Evolutionary conservation across 2,888 invertebrate genomes (phyloP), one percentile per base, ranked within the genome.

Genomic region (Acanthoscelides obtectus): DNA sequence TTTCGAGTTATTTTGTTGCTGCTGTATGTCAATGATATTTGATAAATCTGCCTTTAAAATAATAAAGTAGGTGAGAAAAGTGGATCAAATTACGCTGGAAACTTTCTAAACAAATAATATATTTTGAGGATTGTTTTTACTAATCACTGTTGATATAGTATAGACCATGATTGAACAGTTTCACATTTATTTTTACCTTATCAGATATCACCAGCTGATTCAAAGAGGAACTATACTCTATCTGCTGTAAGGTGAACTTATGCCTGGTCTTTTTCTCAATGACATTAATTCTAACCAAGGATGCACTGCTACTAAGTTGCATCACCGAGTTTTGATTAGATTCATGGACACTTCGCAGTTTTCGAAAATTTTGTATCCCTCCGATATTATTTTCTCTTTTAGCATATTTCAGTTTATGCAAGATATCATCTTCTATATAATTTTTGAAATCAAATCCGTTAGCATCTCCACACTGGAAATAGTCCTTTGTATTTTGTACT

Each of bases 191-290:
- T 64, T 22, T 67, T 6, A 72, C 22, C 64, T 75, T 75, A 0
- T 76, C 75, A 2, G 76, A 76, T 64, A 79, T 78, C 27, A 75
- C 78, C 21, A 79, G 64, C 45, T 75, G 66, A 70, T 78, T 77
- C 45, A 74, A 22, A 12, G 76, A 75, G 0, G 78, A 75, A 20
- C 72, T 70, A 66, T 74, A 79, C 45, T 77, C 76, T 5, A 79
- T 75, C 27, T 75, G 74, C 68, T 76, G 76, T 12, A 73, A 71
- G 25, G 74, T 74, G 22, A 75, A 70, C 12, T 66, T 72, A 20
- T 78, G 71, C n/a, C 69, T 68, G 5, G 70, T 75, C 20, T 73
- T 72, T 68, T 73, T 75, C 66, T 79, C 78, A 20, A 78, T 72
- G 17, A 77, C 64, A 20, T 75, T 70, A 64, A 79, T 77, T 65